Conservation (phyloP, 92 coral and sea anemone genomes). For the Montipora capitata region DNA sequence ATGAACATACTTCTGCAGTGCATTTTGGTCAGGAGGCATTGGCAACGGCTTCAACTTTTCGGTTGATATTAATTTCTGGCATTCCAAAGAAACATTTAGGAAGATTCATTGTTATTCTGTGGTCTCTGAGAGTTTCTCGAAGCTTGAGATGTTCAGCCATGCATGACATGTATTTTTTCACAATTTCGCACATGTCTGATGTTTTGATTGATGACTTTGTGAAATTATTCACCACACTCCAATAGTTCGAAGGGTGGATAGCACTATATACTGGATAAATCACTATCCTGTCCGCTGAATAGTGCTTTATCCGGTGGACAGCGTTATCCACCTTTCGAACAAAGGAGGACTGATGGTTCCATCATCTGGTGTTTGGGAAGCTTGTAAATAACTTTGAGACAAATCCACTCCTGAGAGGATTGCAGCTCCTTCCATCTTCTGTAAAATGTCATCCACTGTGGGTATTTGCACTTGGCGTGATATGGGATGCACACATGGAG, state of each 20-base stretch:
- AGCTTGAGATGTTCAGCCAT: conserved; percentile 39
- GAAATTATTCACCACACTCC: conserved; percentile 66
- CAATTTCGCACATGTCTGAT: conserved; percentile 43
- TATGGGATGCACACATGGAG: conserved; percentile 71
- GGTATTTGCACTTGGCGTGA: conserved; percentile 70
- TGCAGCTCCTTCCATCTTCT: conserved; percentile 64
- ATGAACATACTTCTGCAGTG: conserved; percentile 64
- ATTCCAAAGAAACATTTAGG: conserved; percentile 62
- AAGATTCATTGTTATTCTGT: conserved; percentile 52
- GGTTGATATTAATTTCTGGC: conserved; percentile 47
- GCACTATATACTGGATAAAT: too few relatives aligned
- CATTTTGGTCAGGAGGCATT: conserved; percentile 56
- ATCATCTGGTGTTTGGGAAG: conserved; percentile 72
- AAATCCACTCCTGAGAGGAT: conserved; percentile 69
- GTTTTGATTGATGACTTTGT: conserved; percentile 40
- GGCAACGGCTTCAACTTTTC: conserved; percentile 56
- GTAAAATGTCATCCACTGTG: conserved; percentile 71
- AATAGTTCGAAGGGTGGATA: conserved; percentile 11
- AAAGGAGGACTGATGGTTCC: conserved; percentile 49
- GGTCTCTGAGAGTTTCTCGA: conserved; percentile 41
- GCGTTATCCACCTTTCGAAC: not conserved
- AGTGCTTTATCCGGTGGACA: too few relatives aligned
- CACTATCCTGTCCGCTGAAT: too few relatives aligned
- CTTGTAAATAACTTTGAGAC: conserved; percentile 65
- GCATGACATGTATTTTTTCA: conserved; percentile 31